These are phyloP conservation scores for Calcarius lapponicus DNA, from an alignment of 2,797 vertebrate species.

Conservation along the genomic window DNA sequence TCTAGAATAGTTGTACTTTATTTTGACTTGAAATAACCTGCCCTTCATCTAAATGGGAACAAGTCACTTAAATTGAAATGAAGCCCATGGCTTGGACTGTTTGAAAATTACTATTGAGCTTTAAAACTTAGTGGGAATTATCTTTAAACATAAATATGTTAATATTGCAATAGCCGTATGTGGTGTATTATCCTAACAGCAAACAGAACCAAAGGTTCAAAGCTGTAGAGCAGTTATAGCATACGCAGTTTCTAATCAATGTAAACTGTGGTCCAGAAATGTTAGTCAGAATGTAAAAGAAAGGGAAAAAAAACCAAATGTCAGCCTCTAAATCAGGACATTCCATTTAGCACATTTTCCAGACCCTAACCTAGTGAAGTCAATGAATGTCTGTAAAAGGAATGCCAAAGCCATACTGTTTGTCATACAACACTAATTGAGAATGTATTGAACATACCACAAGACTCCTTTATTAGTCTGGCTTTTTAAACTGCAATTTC, in stretches of 20 bases:
- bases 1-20: not conserved
- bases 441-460: not conserved
- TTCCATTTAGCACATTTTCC: not conserved
- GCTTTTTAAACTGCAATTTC: not conserved
- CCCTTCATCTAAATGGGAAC: not conserved
- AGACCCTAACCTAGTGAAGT: not conserved
- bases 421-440: not conserved
- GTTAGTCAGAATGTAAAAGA: not conserved
- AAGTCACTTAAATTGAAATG: not conserved
- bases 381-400: not conserved
- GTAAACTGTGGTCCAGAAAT: not conserved
- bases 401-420: not conserved
- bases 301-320: not conserved
- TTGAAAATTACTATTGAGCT: not conserved
- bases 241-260: not conserved
- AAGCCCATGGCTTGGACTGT: not conserved
- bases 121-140: not conserved
- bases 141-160: not conserved
- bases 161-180: not conserved
- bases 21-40: slow-evolving; percentile 15
- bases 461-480: not conserved
- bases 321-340: not conserved
- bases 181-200: not conserved
- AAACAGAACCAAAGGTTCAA: not conserved
- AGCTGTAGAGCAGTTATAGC: not conserved